phyloP scores from a whole-genome alignment of 2,888 invertebrate species.

The Ceriagrion tenellum region DNA sequence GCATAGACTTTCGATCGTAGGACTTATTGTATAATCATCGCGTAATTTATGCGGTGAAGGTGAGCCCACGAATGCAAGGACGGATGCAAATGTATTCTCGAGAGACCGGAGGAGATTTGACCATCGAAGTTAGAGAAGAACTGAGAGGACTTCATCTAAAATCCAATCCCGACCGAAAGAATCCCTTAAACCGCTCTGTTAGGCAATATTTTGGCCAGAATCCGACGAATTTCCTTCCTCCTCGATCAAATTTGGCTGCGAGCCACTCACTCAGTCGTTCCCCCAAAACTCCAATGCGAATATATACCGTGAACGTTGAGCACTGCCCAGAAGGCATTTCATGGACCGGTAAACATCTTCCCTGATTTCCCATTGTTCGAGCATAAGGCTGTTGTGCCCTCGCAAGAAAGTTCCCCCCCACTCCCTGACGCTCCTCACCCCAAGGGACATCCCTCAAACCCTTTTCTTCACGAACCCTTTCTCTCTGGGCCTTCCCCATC shows the following conservation, averaged over 20 bases:
- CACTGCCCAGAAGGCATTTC: background rate
- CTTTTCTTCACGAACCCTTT: no score
- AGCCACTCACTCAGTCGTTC: background rate
- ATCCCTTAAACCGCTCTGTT: background rate
- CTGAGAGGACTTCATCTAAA: background rate
- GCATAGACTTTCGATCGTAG: no score
- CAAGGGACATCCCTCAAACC: no score
- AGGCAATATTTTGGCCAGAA: background rate
- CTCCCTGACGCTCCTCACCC: no score
- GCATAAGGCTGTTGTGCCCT: background rate
- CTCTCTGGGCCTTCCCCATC: no score
- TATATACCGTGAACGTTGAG: background rate
- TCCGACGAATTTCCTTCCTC: background rate
- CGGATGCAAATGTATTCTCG: no score
- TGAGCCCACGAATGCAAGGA: no score
- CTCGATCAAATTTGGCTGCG: background rate
- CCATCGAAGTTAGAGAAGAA: no score
- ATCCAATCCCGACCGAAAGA: background rate
- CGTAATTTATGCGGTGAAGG: no score
- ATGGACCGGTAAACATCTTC: background rate
- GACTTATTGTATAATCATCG: no score
- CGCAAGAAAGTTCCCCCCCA: background rate
- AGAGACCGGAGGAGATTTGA: no score
- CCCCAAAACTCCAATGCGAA: background rate
- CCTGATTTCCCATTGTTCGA: background rate